phyloP scores from a whole-genome alignment of 30 jellyfish, hydroid and myxozoan genomes.

The Aurelia sp. region DNA sequence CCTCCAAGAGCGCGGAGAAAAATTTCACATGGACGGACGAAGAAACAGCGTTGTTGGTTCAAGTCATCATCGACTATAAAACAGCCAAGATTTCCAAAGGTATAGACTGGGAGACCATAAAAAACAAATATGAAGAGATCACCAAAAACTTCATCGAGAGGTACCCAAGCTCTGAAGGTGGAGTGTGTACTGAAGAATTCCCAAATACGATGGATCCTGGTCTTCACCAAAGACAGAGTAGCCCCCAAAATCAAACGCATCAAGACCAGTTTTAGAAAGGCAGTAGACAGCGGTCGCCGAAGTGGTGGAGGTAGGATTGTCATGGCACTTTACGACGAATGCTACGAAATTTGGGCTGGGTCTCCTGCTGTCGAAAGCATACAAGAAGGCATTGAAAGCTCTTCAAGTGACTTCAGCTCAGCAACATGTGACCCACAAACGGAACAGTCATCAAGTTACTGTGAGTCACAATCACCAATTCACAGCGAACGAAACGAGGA shows the following conservation, averaged over 20 bases:
- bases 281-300: constrained; percentile 34
- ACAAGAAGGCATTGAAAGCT: constrained; percentile 33
- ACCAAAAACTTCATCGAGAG: not conserved
- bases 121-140: constrained; percentile 23
- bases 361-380: constrained; percentile 52
- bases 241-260: constrained; percentile 38
- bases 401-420: not conserved
- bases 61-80: constrained; percentile 32
- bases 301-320: constrained; percentile 66
- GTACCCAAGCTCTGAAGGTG: constrained; percentile 3
- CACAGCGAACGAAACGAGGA: not conserved
- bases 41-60: constrained; percentile 38
- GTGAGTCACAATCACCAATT: not conserved
- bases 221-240: constrained; percentile 7
- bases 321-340: not conserved
- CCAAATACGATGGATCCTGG: not conserved
- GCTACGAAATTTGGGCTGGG: constrained; percentile 45
- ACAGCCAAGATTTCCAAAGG: constrained; percentile 18
- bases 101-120: constrained; percentile 43
- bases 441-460: not conserved
- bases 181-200: not conserved
- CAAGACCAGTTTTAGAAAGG: constrained; percentile 29
- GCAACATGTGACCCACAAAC: not conserved
- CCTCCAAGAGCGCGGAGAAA: no score
- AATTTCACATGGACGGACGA: not conserved